Conservation (phyloP, 2,888 invertebrate genomes). For the Arrhopalites spinosus region DNA sequence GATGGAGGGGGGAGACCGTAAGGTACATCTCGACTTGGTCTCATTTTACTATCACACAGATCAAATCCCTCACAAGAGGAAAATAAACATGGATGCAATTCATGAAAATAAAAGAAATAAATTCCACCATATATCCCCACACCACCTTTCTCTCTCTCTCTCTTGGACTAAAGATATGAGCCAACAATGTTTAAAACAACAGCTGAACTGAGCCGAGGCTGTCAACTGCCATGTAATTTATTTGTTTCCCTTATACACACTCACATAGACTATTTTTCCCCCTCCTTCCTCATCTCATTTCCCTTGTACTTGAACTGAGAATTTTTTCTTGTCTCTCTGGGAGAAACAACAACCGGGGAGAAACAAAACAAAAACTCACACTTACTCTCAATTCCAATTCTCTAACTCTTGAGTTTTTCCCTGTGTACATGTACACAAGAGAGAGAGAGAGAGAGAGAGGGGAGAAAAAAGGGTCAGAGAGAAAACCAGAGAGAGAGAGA, state of each 20-base stretch:
- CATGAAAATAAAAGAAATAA: conserved; percentile 12
- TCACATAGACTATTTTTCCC: conserved; percentile 18
- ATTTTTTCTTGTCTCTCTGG: conserved; percentile 10
- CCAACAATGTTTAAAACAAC: conserved; percentile 30
- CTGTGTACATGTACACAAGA: neutral
- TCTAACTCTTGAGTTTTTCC: too few species aligned
- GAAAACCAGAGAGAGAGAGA: conserved; percentile 12
- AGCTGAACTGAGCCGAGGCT: conserved; percentile 41
- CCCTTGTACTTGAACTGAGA: conserved; percentile 30
- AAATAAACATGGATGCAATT: conserved; percentile 21
- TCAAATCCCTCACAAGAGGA: conserved; percentile 5
- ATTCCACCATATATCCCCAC: neutral
- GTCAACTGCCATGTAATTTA: conserved; percentile 45
- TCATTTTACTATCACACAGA: neutral
- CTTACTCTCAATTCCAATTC: too few species aligned
- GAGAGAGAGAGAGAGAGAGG: neutral
- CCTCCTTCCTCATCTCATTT: conserved; percentile 29
- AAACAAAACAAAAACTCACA: conserved; percentile 1
- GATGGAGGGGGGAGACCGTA: too few species aligned
- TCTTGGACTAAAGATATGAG: conserved; percentile 5
- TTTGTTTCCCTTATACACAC: conserved; percentile 36
- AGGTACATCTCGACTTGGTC: neutral
- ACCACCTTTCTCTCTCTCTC: neutral
- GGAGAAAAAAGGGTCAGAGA: neutral
- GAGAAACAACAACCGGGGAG: neutral